Evolutionary conservation across 1,140 invertebrate genomes (phyloP).

Genomic region (Temnothorax curvispinosus): DNA sequence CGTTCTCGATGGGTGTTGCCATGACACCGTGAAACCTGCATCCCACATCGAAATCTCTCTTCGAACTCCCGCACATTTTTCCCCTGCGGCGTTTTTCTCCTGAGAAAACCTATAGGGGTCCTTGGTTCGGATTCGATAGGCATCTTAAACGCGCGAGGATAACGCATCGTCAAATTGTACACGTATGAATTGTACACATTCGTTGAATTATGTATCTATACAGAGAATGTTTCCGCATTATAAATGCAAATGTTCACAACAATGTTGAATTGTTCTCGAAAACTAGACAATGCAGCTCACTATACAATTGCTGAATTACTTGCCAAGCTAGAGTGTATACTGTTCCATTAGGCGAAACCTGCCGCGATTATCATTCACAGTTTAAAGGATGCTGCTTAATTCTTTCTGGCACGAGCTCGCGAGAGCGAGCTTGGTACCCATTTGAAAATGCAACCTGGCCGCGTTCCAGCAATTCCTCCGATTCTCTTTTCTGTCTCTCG

Average conservation of each 20-base stretch:
- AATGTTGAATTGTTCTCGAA: not conserved
- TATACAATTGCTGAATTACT: not conserved
- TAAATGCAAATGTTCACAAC: not conserved
- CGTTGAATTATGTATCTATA: not conserved
- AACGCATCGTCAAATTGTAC: not conserved
- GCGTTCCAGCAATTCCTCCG: constrained; percentile 57
- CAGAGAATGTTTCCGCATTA: not conserved
- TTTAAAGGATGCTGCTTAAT: constrained; percentile 70
- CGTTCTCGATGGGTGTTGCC: constrained; percentile 82
- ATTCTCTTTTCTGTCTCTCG: constrained; percentile 36
- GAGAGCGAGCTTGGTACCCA: constrained; percentile 46
- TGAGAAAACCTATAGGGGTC: constrained; percentile 35
- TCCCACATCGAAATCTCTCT: constrained; percentile 78
- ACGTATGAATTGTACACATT: not conserved
- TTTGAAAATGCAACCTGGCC: constrained; percentile 71
- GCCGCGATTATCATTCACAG: constrained; percentile 65
- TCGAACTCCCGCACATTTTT: constrained; percentile 49
- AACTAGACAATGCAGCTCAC: not conserved
- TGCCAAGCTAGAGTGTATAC: not conserved
- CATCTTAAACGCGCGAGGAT: constrained; percentile 53
- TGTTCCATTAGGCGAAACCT: constrained; percentile 25
- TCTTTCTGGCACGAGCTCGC: constrained; percentile 71
- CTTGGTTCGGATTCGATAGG: constrained; percentile 60
- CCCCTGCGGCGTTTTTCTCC: constrained; percentile 57
- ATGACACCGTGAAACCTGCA: constrained; percentile 83